Base-by-base conservation (phyloP, 2,797 vertebrate species). In the Spinibarbus caldwelli region DNA sequence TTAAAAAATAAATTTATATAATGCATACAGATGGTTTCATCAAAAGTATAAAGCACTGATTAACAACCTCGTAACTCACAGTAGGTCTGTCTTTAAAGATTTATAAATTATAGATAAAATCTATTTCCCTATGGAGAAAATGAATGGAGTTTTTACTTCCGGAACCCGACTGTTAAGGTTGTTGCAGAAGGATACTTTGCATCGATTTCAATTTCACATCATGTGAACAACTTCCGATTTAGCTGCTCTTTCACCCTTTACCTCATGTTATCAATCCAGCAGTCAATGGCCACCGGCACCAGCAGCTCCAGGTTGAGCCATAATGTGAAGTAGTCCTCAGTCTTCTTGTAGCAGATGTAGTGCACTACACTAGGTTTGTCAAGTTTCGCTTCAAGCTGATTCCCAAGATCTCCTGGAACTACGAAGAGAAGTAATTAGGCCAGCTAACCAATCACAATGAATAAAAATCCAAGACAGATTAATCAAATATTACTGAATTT, bases 261-360 rank as follows among this genome's bases (percentile, higher is more conserved):
- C 98, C 98, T 97, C 89, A 99, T 99, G 89, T 99, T 99, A 93
- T 99, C 98, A 64, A 99, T 97, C 98, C 98, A 99, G 89, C 98
- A 99, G 93, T 99, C 98, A 84, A 99, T 99, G 91, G 97, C 95
- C 15, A 98, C 91, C 0, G 98, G 98, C 49, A 99, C 93, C 88
- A 99, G 95, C 89, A 97, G 95, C 90, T 99, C 98, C 59, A 99
- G 93, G 92, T 99, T 99, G 86, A 99, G 95, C 98, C 98, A 99
- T 15, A 99, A 94, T 0, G 98, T 99, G 93, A 98, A 99, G 92
- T 97, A 99, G 90, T 92, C 88, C 7, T 97, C 95, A 0, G 98
- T 99, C 94, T 96, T 99, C 95, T 98, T 99, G 77, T 96, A 97
- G 91, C 98, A 99, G 89, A 99, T 93, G 87, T 99, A 99, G 87